Percentiles rank a stretch among this genome's conserved stretches.
Evolutionary conservation across 2,797 vertebrate species (phyloP).

Genomic region (Sebastes nivosus): DNA sequence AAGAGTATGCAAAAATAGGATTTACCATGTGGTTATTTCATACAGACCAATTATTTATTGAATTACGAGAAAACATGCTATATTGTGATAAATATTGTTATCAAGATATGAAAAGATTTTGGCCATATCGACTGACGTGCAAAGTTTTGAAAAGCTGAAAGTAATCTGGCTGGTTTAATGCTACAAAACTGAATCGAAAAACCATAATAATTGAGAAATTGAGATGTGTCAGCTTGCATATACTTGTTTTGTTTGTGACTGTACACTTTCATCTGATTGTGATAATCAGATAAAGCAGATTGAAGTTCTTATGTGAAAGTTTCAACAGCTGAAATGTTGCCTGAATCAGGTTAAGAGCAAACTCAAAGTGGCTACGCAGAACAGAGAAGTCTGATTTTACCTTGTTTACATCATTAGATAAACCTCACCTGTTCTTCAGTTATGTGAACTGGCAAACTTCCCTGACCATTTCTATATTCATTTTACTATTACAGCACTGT

Average conservation of each 20-base stretch:
- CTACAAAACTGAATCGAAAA: background rate
- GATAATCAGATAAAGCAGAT: background rate
- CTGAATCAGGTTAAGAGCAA: background rate
- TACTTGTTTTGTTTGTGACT: background rate
- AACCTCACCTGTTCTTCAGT: background rate
- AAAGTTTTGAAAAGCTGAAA: background rate
- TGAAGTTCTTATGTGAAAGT: background rate
- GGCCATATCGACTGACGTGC: background rate
- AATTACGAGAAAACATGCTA: no score
- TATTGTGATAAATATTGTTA: no score
- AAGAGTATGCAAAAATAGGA: fast-evolving
- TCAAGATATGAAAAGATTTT: no score
- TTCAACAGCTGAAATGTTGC: background rate
- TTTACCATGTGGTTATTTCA: no score
- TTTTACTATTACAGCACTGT: background rate
- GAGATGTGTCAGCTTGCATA: background rate
- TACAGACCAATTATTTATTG: no score
- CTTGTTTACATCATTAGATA: background rate
- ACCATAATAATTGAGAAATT: background rate
- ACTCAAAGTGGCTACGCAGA: background rate
- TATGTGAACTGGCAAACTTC: background rate
- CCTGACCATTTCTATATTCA: background rate
- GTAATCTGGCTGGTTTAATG: background rate
- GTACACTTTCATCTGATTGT: background rate
- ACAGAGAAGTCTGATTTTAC: background rate